These are phyloP conservation scores for Odocoileus virginianus DNA, from an alignment of 2,113 vertebrate species.

Conservation along the genomic window DNA sequence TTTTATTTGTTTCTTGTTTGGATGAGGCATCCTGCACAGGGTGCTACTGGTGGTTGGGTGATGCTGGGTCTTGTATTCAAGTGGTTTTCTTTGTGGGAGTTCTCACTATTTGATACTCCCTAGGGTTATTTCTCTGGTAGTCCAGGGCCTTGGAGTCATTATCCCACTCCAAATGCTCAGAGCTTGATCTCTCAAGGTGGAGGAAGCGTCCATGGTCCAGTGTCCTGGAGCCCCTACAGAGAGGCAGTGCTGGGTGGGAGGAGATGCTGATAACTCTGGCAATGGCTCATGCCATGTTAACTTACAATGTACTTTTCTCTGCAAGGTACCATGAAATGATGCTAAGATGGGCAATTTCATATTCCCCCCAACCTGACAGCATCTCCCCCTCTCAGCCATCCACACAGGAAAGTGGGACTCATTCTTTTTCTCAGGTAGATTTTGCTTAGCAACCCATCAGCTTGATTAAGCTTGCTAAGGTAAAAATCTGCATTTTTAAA, in stretches of 20 bases:
- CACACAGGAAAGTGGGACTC: background rate
- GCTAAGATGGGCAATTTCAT: background rate
- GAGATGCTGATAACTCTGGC: background rate
- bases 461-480: background rate
- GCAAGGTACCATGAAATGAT: background rate
- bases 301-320: background rate
- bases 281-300: background rate
- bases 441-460: background rate
- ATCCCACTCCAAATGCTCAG: background rate
- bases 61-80: background rate
- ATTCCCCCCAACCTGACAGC: background rate
- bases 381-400: background rate
- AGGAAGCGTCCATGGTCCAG: accelerated
- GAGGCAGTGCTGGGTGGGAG: background rate
- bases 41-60: background rate
- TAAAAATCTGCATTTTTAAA: background rate
- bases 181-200: background rate
- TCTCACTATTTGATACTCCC: background rate
- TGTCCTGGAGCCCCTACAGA: accelerated
- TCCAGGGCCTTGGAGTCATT: background rate
- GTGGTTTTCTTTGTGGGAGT: background rate
- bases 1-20: background rate
- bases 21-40: background rate
- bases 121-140: background rate
- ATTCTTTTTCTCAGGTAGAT: background rate